Base-by-base conservation (phyloP, 2,113 vertebrate species). In the Bolborhynchus lineola region DNA sequence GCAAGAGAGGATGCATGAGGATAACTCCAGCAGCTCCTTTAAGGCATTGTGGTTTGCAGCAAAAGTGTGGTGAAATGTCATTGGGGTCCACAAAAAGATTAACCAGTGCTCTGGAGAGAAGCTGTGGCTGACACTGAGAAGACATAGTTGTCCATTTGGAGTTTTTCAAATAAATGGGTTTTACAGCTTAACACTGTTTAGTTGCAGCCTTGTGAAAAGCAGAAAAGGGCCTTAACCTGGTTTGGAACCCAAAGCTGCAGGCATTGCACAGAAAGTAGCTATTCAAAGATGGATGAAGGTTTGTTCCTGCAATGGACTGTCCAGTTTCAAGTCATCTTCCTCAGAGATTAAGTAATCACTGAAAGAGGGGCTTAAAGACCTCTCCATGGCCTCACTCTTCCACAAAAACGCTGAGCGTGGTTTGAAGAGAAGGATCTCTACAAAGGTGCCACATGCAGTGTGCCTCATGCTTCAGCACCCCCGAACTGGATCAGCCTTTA, bases 1-100 rank as follows among this genome's bases (percentile, higher is more conserved):
- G 96, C 12, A 64, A 94, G 63, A 97, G 46, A 93, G 46, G 88
- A 84, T 52, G 67, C 39, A 28, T 64, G 67, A 96, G 75, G 69
- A n/a, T 82, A 77, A 90, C 50, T 46, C 11, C 46, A 69, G 44
- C 46, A 81, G 25, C 33, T 86, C 33, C 13, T 37, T 57, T 47
- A 18, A 4, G 80, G n/a, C 33, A 65, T 68, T 84, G 71, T 41
- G 41, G n/a, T 78, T 92, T 90, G 37, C 60, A 86, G 55, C 41
- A 64, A 70, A 50, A 23, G 25, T 53, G 14, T 41, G 19, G 39
- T 57, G 31, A 91, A 84, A 76, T 28, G 23, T 20, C 71, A 25
- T 41, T 71, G 92, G 80, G 28, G 55, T 89, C 46, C 57, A 82
- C 47, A 76, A 20, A 81, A 52, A 44, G 39, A 86, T 68, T 74